Evolutionary conservation across 2,797 vertebrate species (phyloP).

Genomic region (Picus viridis): DNA sequence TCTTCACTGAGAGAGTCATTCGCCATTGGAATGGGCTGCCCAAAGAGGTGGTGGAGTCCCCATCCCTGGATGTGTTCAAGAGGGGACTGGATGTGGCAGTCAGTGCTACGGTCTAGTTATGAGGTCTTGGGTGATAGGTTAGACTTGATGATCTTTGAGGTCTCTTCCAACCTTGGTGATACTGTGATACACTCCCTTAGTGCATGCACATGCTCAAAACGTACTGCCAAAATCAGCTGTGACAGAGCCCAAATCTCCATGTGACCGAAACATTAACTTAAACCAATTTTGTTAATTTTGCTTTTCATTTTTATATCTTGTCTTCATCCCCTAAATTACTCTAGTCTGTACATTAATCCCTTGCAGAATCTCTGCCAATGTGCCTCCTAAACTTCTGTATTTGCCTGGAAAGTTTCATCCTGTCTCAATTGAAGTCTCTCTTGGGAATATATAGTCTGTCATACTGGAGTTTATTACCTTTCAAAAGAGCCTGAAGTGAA

Average conservation of each 20-base stretch:
- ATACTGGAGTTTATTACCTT: not conserved
- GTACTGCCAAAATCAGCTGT: not conserved
- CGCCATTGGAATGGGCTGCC: no score
- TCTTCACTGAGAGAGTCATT: no score
- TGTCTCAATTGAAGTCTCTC: not conserved
- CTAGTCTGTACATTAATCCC: not conserved
- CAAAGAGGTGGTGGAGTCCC: no score
- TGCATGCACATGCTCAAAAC: not conserved
- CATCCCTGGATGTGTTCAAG: no score
- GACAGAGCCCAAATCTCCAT: fast-evolving
- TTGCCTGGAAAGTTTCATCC: not conserved
- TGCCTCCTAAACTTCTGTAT: not conserved
- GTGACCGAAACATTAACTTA: not conserved
- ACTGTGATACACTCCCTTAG: not conserved
- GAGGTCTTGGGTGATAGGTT: no score
- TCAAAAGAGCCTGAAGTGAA: constrained; percentile 6
- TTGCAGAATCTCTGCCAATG: not conserved
- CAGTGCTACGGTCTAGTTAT: no score
- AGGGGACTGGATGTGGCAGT: no score
- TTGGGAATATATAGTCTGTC: not conserved
- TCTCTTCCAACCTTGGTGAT: no score
- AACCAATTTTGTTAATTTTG: not conserved
- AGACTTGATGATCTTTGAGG: no score
- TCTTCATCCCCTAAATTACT: not conserved
- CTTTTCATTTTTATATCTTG: not conserved